Percentiles rank a stretch among this genome's conserved stretches.
Conservation (phyloP, 2,888 invertebrate genomes). For the Nycteola revayana region DNA sequence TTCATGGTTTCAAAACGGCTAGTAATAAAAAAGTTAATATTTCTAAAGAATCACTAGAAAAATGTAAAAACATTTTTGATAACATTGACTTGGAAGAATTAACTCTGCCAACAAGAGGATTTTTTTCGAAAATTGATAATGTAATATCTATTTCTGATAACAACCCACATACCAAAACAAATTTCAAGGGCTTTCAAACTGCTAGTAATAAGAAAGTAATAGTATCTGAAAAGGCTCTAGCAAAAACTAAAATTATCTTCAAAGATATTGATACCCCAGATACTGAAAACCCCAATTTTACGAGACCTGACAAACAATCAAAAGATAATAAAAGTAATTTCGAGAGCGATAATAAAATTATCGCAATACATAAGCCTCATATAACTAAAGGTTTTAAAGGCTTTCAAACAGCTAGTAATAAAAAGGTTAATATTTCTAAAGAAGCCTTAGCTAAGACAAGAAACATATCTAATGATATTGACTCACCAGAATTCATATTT, state of each 20-base stretch:
- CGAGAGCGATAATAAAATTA: constrained; percentile 4
- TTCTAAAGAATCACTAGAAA: constrained; percentile 7
- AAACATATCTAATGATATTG: constrained; percentile 17
- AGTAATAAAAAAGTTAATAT: constrained; percentile 13
- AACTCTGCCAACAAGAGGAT: too few species aligned
- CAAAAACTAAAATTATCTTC: constrained; percentile 39
- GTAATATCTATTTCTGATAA: too few species aligned
- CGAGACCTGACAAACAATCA: background rate
- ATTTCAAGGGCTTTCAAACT: constrained; percentile 36
- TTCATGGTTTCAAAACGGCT: constrained; percentile 12
- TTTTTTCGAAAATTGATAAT: too few species aligned
- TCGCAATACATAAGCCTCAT: constrained; percentile 4
- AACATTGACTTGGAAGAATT: too few species aligned
- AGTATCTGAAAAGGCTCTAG: constrained; percentile 37
- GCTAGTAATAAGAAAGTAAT: constrained; percentile 42
- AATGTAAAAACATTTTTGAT: too few species aligned
- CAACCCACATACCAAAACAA: background rate
- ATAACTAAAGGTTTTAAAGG: constrained; percentile 7
- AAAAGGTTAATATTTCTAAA: constrained; percentile 6
- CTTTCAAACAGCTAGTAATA: constrained; percentile 17
- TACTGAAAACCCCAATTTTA: background rate
- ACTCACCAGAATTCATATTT: constrained; percentile 1
- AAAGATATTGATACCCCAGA: constrained; percentile 30
- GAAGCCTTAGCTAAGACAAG: constrained; percentile 9
- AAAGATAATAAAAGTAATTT: too few species aligned